Conservation (phyloP, 2,797 vertebrate species). For the Lemur catta region DNA sequence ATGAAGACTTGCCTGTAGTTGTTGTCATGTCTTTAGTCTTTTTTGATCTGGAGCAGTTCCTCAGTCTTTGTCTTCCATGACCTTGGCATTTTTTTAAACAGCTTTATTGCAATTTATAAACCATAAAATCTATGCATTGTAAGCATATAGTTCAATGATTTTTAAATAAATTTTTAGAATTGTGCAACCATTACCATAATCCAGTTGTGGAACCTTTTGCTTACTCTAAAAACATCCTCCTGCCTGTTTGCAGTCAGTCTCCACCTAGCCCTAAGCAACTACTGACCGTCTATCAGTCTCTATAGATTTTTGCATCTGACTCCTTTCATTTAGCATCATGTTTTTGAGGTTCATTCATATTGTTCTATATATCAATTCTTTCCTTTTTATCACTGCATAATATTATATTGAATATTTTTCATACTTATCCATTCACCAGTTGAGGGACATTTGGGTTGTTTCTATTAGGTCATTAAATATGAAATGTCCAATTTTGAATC, state of each 20-base stretch:
- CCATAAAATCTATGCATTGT: background rate
- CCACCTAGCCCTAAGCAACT: background rate
- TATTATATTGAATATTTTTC: background rate
- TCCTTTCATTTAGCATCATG: background rate
- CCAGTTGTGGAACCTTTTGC: background rate
- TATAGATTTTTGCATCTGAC: background rate
- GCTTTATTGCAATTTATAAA: background rate
- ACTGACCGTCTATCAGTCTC: background rate
- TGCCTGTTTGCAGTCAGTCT: background rate
- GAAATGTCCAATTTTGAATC: too few species aligned
- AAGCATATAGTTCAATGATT: background rate
- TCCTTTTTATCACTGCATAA: slow-evolving; percentile 11
- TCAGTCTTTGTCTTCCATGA: background rate
- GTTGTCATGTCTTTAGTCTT: background rate
- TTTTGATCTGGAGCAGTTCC: background rate
- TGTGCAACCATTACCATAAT: background rate
- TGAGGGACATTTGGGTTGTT: background rate
- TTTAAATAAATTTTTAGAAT: background rate
- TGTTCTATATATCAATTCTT: background rate
- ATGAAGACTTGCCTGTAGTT: background rate
- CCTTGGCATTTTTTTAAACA: background rate
- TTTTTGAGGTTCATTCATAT: background rate
- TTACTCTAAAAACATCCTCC: background rate
- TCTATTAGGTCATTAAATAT: too few species aligned
- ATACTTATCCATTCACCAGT: background rate